Evolutionary conservation across 2,888 invertebrate genomes (phyloP).

Genomic region (Hypomecis atomaria): DNA sequence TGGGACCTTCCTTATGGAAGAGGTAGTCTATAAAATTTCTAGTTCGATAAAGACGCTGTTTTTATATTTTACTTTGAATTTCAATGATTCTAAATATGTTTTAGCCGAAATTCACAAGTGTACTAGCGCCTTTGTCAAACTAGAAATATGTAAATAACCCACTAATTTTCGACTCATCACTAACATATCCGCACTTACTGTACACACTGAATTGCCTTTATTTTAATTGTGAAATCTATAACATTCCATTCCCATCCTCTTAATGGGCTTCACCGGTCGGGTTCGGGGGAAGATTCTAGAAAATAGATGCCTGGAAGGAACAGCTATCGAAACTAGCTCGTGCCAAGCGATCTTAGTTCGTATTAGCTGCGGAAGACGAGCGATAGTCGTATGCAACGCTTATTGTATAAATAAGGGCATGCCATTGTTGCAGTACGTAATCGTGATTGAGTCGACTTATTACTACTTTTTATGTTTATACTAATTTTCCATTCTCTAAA

Average conservation of each 20-base stretch:
- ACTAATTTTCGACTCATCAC: conserved; percentile 84
- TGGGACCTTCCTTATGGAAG: conserved; percentile 25
- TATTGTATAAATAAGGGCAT: conserved; percentile 83
- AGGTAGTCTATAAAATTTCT: conserved; percentile 16
- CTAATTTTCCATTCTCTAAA: conserved; percentile 40
- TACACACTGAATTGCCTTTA: conserved; percentile 55
- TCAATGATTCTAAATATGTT: conserved; percentile 15
- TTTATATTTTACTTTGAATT: conserved; percentile 16
- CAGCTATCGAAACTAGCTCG: conserved; percentile 30
- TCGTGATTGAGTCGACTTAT: conserved; percentile 79
- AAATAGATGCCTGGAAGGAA: conserved; percentile 42
- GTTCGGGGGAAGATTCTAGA: conserved; percentile 47
- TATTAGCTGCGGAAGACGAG: conserved; percentile 61
- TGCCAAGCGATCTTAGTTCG: conserved; percentile 56
- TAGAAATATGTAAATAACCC: conserved; percentile 37
- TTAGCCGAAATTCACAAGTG: conserved; percentile 24
- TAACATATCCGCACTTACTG: conserved; percentile 69
- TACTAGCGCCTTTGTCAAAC: conserved; percentile 32
- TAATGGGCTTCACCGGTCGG: conserved; percentile 58
- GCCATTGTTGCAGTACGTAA: conserved; percentile 82
- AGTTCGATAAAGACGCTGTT: conserved; percentile 14
- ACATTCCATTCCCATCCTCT: conserved; percentile 61
- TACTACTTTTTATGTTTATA: conserved; percentile 34
- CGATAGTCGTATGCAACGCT: conserved; percentile 84
- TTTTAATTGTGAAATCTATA: conserved; percentile 66